phyloP scores from a whole-genome alignment of 30 jellyfish, hydroid and myxozoan species.

The Hydractinia echinata region DNA sequence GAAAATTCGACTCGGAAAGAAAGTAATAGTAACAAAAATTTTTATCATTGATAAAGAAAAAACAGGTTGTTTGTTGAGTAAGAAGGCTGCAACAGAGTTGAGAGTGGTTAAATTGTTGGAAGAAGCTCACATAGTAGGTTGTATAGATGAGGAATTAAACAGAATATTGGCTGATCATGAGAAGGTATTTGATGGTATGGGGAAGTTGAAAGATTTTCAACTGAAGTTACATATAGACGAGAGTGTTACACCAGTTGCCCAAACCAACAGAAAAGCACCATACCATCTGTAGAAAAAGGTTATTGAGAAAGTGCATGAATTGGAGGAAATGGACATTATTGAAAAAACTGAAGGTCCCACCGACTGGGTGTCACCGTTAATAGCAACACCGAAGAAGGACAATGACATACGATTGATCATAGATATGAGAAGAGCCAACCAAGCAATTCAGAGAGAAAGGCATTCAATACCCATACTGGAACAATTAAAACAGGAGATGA shows the following conservation, averaged over 20 bases:
- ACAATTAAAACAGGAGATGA: constrained; percentile 32
- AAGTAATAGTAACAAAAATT: not conserved
- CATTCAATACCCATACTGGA: constrained; percentile 43
- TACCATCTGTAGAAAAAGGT: constrained; percentile 26
- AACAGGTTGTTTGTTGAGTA: too few relatives aligned
- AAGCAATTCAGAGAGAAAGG: constrained; percentile 31
- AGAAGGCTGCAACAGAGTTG: too few relatives aligned
- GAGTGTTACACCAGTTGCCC: constrained; percentile 48
- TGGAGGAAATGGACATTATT: constrained; percentile 41
- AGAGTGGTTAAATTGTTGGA: too few relatives aligned
- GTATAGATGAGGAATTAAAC: not conserved
- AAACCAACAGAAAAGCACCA: constrained; percentile 43
- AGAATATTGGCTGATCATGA: not conserved
- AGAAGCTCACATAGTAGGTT: too few relatives aligned
- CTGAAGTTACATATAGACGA: too few relatives aligned
- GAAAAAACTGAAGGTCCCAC: constrained; percentile 24
- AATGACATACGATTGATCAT: constrained; percentile 39
- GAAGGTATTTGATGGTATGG: constrained; percentile 22
- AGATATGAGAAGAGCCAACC: constrained; percentile 41
- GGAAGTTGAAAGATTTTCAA: too few relatives aligned
- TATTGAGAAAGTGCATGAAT: constrained; percentile 44
- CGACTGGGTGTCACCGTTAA: constrained; percentile 21
- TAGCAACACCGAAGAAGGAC: constrained; percentile 21
- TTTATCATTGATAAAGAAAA: not conserved
- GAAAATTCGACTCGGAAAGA: not conserved